Base-by-base conservation (phyloP, 2,888 invertebrate genomes). In the Diadromus collaris region DNA sequence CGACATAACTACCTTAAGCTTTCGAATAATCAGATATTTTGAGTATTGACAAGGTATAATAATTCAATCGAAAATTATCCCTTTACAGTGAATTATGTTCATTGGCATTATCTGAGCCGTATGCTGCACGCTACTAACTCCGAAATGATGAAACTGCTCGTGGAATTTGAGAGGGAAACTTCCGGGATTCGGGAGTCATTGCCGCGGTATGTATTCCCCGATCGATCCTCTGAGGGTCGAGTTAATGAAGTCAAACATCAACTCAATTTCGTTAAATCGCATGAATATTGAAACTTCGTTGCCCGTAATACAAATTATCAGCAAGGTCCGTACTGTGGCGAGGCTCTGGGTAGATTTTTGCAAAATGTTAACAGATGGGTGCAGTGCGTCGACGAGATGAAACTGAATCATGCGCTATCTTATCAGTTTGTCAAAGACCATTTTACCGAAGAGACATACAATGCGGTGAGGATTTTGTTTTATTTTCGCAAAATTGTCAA, bases 81-180 rank as follows among this genome's bases (percentile, higher is more conserved):
- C 46, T 61, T 69, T 71, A 6, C 69, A 85, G 85, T 83, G 0
- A 85, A 85, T 75, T 85, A 83, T 54, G 2, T 85, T 2, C 85
- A 85, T 56, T 85, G 84, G 84, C 71, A 79, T 38, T 76, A 83
- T 72, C 38, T 85, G 13, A 70, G 64, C 56, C 67, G 72, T 38
- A 65, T 83, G 27, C 13, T 84, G 6, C 21, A 60, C 32, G 73
- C 44, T 6, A 72, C 81, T 6, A 81, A 81, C 32, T 61, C 76
- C 6, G 64, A 82, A 27, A 82, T 81, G 82, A 78, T 77, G 27
- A 56, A 64, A 6, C 64, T 78, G 51, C 70, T 78, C 7, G 46
- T 67, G 38, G 67, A 71, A 71, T 78, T 71, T 29, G 60, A 56
- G 38, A 78, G 21, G n/a, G 54, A 74, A n/a, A 75, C 71, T n/a